Conservation (phyloP, 1,140 invertebrate genomes). For the Nephila pilipes region DNA sequence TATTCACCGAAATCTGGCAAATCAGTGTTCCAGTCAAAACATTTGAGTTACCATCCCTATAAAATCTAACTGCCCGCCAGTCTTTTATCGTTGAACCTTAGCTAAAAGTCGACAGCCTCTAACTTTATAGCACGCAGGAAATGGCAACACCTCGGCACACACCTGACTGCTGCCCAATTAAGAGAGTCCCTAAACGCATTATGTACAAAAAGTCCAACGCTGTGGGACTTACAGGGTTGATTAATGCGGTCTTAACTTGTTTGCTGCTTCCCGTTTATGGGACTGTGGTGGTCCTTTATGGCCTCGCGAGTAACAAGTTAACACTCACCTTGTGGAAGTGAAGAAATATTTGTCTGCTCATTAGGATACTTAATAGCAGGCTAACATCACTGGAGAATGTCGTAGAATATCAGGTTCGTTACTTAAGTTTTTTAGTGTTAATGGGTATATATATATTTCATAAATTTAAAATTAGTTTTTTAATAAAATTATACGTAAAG, state of each 20-base stretch:
- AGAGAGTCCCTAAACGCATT: background rate
- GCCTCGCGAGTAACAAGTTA: background rate
- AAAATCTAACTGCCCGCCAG: no score
- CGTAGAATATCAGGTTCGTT: no score
- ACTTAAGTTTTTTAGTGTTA: no score
- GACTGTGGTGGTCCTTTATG: background rate
- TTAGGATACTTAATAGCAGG: background rate
- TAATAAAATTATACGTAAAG: no score
- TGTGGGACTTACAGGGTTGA: background rate
- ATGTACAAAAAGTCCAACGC: background rate
- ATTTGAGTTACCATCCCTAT: no score
- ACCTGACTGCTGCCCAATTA: background rate
- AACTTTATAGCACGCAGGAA: background rate
- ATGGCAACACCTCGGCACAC: background rate
- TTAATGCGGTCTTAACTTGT: constrained; percentile 18
- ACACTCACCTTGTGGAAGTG: background rate
- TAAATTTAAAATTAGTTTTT: no score
- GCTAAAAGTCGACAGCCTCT: background rate
- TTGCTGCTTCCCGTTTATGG: background rate
- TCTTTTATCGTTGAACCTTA: background rate
- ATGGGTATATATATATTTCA: no score
- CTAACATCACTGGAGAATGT: background rate
- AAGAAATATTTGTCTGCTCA: background rate
- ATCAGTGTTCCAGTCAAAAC: no score
- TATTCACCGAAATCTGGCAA: no score